Conservation (phyloP, 1,140 invertebrate species). For the Euschistus heros region DNA sequence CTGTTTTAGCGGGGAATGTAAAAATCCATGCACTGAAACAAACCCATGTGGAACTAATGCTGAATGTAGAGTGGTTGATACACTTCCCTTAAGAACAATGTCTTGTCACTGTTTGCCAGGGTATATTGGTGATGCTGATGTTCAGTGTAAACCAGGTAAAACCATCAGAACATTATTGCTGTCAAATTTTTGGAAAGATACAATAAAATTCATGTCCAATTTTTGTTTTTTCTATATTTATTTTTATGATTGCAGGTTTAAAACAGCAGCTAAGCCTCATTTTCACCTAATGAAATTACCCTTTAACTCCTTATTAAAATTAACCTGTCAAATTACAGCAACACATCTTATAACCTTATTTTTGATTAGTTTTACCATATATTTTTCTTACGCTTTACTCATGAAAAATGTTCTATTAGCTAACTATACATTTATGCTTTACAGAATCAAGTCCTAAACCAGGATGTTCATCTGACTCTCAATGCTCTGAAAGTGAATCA, state of each 20-base stretch:
- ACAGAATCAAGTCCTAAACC: constrained; percentile 39
- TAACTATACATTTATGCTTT: constrained; percentile 27
- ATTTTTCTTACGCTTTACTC: neutral
- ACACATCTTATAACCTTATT: constrained; percentile 1
- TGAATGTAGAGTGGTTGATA: constrained; percentile 69
- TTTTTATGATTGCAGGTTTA: constrained; percentile 23
- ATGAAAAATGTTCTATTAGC: neutral
- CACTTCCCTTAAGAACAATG: constrained; percentile 74
- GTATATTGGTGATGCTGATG: constrained; percentile 70
- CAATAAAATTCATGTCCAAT: too few relatives aligned
- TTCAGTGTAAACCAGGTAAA: constrained; percentile 65
- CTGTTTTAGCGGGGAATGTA: constrained; percentile 68
- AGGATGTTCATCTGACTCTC: constrained; percentile 55
- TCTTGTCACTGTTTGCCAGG: constrained; percentile 72
- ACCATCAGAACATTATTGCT: neutral
- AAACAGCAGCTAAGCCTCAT: neutral
- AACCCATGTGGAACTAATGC: constrained; percentile 71
- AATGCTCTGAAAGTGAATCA: constrained; percentile 58
- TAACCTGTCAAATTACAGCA: constrained; percentile 10
- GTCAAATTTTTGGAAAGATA: too few relatives aligned
- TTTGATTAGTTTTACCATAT: neutral
- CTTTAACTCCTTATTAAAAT: neutral
- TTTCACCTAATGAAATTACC: neutral
- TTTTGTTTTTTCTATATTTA: neutral
- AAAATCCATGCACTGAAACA: constrained; percentile 66